Conservation (phyloP, 2,888 invertebrate genomes). For the Cerastis rubricosa region DNA sequence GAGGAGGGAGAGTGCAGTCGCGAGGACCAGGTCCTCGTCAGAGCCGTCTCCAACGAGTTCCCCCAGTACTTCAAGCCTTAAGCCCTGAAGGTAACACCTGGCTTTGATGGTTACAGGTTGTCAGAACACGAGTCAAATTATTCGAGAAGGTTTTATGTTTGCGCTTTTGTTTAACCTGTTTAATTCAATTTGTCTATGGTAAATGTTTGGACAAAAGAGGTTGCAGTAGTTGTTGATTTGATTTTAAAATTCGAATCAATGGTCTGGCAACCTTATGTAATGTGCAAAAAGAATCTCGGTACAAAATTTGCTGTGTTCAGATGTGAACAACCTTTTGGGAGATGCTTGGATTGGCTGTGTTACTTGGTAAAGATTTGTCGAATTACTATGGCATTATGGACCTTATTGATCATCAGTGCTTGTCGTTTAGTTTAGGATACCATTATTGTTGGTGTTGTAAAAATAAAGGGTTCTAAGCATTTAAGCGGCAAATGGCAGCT, state of each 20-base stretch:
- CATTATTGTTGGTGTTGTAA: conserved; percentile 26
- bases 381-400: conserved; percentile 8
- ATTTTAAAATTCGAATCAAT: conserved; percentile 26
- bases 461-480: not conserved
- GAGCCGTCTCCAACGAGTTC: conserved; percentile 96
- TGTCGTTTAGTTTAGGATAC: conserved; percentile 24
- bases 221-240: conserved; percentile 10
- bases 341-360: conserved; percentile 53
- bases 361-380: conserved; percentile 22
- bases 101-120: conserved; percentile 43
- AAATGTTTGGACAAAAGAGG: not conserved
- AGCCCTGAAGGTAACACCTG: conserved; percentile 60
- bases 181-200: conserved; percentile 20
- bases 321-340: conserved; percentile 15
- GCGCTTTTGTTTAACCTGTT: conserved; percentile 4
- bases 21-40: conserved; percentile 94
- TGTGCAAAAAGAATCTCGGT: conserved; percentile 19
- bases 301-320: conserved; percentile 35
- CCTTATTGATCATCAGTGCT: conserved; percentile 28
- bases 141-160: conserved; percentile 10
- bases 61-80: conserved; percentile 94
- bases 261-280: conserved; percentile 37
- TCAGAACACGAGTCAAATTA: conserved; percentile 28
- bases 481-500: not conserved
- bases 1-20: conserved; percentile 94